Evolutionary conservation across 2,797 vertebrate genomes (phyloP).

Genomic region (Premnoplex brunnescens): DNA sequence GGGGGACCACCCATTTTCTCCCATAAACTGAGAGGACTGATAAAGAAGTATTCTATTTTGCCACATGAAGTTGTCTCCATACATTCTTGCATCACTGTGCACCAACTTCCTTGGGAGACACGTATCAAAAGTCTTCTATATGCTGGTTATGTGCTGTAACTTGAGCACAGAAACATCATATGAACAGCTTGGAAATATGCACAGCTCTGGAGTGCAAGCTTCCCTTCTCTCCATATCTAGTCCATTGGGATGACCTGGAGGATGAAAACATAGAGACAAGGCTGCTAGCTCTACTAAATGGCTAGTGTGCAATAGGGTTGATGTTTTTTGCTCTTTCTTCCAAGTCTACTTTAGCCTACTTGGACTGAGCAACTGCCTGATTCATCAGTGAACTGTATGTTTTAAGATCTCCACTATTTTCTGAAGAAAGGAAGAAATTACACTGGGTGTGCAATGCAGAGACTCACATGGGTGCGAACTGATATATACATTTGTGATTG

Average conservation of each 20-base stretch:
- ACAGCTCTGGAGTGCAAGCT: not conserved
- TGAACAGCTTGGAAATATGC: not conserved
- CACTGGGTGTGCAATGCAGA: not conserved
- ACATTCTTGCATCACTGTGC: not conserved
- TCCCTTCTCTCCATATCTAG: not conserved
- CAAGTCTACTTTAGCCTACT: not conserved
- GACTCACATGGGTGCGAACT: not conserved
- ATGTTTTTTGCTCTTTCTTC: not conserved
- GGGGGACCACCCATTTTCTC: not conserved
- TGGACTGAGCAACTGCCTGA: not conserved
- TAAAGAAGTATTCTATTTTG: not conserved
- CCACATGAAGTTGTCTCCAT: not conserved
- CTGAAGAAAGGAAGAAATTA: not conserved
- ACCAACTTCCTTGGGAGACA: not conserved
- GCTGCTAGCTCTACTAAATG: not conserved
- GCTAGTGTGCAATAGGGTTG: not conserved
- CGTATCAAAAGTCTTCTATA: not conserved
- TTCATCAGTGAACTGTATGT: not conserved
- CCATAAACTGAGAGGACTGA: not conserved
- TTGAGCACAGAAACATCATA: not conserved
- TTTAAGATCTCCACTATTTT: not conserved
- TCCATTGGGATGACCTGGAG: not conserved
- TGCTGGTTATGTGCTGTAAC: not conserved
- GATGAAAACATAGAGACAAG: not conserved
- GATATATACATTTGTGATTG: not conserved